These are phyloP conservation scores for Pentamera pediparva DNA, from an alignment of 53 echinoderm and acorn worm genomes.

Conservation along the genomic window DNA sequence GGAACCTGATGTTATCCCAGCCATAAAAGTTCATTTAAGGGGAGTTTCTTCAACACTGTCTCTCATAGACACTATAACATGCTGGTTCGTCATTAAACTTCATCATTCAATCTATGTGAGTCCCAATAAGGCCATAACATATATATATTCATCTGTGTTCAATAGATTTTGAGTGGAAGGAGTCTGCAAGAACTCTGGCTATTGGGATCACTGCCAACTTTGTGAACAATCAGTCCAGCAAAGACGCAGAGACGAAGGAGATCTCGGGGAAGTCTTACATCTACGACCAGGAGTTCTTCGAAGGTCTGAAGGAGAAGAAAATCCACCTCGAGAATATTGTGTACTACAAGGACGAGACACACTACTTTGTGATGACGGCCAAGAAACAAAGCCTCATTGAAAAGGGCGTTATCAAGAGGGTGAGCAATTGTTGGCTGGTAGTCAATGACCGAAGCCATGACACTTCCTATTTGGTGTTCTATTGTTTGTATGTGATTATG, in stretches of 20 bases:
- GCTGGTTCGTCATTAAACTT: no score
- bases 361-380: conserved; percentile 25
- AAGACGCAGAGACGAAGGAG: conserved; percentile 6
- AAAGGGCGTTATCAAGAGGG: conserved; percentile 11
- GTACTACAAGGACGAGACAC: conserved; percentile 23
- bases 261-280: conserved; percentile 17
- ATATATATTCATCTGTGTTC: no score
- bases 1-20: no score
- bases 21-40: no score
- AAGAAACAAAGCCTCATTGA: conserved; percentile 13
- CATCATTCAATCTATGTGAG: no score
- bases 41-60: no score
- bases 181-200: conserved; percentile 3
- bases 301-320: conserved; percentile 13
- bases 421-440: not conserved
- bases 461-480: no score
- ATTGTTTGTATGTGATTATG: no score
- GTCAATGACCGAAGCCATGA: not conserved
- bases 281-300: conserved; percentile 16
- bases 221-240: conserved; percentile 6
- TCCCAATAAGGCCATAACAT: no score
- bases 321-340: conserved; percentile 21
- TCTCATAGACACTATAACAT: no score
- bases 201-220: conserved; percentile 16
- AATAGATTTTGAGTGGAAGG: conserved; percentile 16